Conservation (phyloP, 2,113 vertebrate genomes). For the Protobothrops mucrosquamatus region DNA sequence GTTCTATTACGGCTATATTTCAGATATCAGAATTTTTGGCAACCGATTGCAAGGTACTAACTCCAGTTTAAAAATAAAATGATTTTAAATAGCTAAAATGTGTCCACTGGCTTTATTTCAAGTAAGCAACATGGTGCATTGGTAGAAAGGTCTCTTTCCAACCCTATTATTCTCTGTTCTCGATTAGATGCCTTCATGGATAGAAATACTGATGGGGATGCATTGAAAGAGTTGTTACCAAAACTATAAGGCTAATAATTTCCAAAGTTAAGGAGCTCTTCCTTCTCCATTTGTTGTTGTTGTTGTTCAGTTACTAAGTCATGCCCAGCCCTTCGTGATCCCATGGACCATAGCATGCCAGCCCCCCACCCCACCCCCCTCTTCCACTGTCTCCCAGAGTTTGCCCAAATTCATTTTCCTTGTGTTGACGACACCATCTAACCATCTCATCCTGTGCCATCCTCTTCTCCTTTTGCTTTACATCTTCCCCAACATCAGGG, state of each 20-base stretch:
- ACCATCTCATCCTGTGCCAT: neutral
- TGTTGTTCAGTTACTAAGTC: neutral
- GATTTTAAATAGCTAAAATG: neutral
- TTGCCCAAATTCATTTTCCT: neutral
- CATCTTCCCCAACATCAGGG: neutral
- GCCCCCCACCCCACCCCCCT: too few species aligned
- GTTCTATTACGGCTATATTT: neutral
- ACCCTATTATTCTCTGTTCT: neutral
- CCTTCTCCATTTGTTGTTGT: neutral
- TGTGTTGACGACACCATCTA: neutral
- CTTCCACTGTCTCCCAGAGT: neutral
- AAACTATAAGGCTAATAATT: neutral
- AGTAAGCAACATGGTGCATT: neutral
- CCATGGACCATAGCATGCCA: neutral
- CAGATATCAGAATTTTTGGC: neutral
- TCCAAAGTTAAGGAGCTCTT: neutral
- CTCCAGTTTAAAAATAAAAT: neutral
- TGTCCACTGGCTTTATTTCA: neutral
- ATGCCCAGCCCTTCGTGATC: neutral
- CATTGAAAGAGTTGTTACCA: neutral
- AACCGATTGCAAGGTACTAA: neutral
- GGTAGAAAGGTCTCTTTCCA: neutral
- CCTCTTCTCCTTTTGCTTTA: neutral
- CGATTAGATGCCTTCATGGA: neutral
- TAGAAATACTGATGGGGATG: neutral